Base-by-base conservation (phyloP, 2,113 vertebrate species). In the Procavia capensis region DNA sequence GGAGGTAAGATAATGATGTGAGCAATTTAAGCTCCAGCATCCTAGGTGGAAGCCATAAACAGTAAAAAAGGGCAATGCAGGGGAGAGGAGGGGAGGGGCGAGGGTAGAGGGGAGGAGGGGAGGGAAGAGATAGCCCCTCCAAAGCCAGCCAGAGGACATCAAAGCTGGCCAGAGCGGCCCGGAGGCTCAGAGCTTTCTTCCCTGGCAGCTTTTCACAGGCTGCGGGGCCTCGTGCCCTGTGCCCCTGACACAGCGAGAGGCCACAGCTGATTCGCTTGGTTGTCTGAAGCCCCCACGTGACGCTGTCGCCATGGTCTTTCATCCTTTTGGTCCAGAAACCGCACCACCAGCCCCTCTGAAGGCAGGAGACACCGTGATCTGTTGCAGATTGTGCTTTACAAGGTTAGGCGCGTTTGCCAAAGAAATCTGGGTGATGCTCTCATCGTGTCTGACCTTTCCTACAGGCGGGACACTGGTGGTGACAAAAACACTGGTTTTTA, bases 401-500 rank as follows among this genome's bases (percentile, higher is more conserved):
- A 98, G 97, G 97, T 98, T 98, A 98, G 97, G 98, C 95, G 9
- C 97, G 98, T 98, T 98, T 98, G 97, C 97, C 97, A 95, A 94
- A 96, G 98, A 98, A 97, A 98, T 96, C 96, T 63, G 91, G 97
- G 94, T 95, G 94, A 97, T 96, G 95, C 96, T 98, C 96, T 98
- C 96, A 98, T 97, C 97, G 82, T 88, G 87, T 97, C 82, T 97
- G 98, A 98, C 98, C 98, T 98, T 98, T 98, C 89, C 88, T 87
- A 88, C 96, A 83, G 90, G 94, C 97, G 97, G 97, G 98, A 97
- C 96, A 64, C 93, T 92, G 97, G 93, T 98, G 41, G 54, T 97
- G 97, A 98, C 98, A 98, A 98, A 98, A 98, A 97, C 95, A 96
- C 95, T 95, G 91, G 96, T 98, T 98, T 98, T 97, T 85, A 97